Percentiles rank a stretch among this genome's conserved stretches.
These are phyloP conservation scores for Furcifer pardalis DNA, from an alignment of 2,797 vertebrate genomes.

Conservation along the genomic window DNA sequence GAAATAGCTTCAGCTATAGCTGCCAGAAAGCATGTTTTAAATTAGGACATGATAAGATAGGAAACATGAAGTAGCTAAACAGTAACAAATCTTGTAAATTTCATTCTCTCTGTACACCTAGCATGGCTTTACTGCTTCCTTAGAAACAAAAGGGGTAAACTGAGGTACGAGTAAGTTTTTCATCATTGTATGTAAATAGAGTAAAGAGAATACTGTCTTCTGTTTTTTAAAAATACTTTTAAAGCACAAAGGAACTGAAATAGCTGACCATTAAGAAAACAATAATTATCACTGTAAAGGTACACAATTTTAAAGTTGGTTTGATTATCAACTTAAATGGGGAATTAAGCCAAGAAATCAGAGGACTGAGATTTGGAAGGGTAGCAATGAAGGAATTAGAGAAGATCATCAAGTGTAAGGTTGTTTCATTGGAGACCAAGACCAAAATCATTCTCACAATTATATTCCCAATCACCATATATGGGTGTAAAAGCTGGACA, in stretches of 20 bases:
- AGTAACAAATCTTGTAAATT: conserved; percentile 25
- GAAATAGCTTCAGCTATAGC: conserved; percentile 35
- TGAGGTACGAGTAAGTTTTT: conserved; percentile 39
- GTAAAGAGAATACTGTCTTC: not conserved
- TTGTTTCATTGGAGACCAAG: no score
- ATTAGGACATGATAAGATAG: conserved; percentile 56
- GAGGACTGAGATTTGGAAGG: no score
- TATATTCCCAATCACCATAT: no score
- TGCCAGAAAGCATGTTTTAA: conserved; percentile 30
- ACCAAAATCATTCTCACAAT: no score
- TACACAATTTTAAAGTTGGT: no score
- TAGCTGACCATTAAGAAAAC: no score
- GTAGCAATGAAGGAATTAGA: no score
- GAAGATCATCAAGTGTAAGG: no score
- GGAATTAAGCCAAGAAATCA: no score
- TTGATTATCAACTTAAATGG: no score
- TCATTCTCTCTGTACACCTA: conserved; percentile 13
- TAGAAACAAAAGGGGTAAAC: conserved; percentile 27
- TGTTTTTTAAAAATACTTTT: not conserved
- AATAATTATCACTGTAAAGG: no score
- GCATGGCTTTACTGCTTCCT: conserved; percentile 21
- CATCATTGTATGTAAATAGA: conserved; percentile 49
- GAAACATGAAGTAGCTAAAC: conserved; percentile 40
- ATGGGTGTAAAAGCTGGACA: no score
- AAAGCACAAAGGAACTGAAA: not conserved